Evolutionary conservation across 2,888 invertebrate species (phyloP).

Genomic region (Melikaiella ostensackeni): DNA sequence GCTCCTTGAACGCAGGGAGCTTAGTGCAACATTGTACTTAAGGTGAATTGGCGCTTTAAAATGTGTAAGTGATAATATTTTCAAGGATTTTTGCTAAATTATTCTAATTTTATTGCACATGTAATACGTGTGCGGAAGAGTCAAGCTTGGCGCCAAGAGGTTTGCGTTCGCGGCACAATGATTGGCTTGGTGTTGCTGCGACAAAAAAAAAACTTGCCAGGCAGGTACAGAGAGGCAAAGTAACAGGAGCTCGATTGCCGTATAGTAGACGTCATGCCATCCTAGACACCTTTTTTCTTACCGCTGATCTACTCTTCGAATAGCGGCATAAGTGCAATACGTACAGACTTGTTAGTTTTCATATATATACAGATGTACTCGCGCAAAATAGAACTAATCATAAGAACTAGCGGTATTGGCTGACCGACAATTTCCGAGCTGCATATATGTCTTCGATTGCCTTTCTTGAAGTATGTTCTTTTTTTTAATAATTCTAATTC

Average conservation of each 20-base stretch:
- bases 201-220: slow-evolving; percentile 29
- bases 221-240: slow-evolving; percentile 15
- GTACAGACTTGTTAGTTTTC: not conserved
- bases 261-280: slow-evolving; percentile 16
- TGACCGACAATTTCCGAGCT: too few relatives aligned
- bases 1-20: too few relatives aligned
- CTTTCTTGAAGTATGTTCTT: too few relatives aligned
- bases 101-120: slow-evolving; percentile 6
- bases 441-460: too few relatives aligned
- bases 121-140: not conserved
- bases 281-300: slow-evolving; percentile 14
- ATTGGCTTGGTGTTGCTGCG: slow-evolving; percentile 27
- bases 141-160: slow-evolving; percentile 13
- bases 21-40: not conserved
- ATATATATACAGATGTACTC: not conserved
- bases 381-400: not conserved
- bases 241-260: slow-evolving; percentile 26
- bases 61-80: not conserved
- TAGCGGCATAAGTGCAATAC: slow-evolving; percentile 16
- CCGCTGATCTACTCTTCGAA: slow-evolving; percentile 5
- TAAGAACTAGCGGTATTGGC: too few relatives aligned
- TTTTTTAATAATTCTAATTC: too few relatives aligned
- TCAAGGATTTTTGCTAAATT: not conserved
- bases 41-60: not conserved
- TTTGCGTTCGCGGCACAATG: slow-evolving; percentile 13